Percentiles rank a stretch among this genome's conserved stretches.
phyloP scores from a whole-genome alignment of 2,888 invertebrate genomes.

The Mellilla xanthometata region DNA sequence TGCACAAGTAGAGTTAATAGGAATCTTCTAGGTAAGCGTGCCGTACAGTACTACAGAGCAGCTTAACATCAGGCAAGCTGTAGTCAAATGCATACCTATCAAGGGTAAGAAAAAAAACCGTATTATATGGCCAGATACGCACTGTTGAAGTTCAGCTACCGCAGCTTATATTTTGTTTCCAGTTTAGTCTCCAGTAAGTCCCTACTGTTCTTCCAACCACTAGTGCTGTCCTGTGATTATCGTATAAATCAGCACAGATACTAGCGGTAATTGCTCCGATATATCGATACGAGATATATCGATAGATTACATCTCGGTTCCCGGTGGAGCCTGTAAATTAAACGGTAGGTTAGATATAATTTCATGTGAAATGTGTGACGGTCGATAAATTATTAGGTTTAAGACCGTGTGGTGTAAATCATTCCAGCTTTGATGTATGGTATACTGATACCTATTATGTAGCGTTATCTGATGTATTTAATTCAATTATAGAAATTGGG shows the following conservation, averaged over 20 bases:
- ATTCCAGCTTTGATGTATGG: conserved; percentile 26
- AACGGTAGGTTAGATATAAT: conserved; percentile 54
- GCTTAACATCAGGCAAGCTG: no score
- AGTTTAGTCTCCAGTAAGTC: background rate
- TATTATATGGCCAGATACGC: no score
- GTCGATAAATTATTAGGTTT: conserved; percentile 53
- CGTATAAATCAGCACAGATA: conserved; percentile 69
- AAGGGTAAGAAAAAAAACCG: no score
- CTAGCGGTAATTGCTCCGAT: conserved; percentile 62
- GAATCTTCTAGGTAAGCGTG: no score
- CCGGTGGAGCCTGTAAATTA: conserved; percentile 49
- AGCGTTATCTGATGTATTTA: conserved; percentile 6
- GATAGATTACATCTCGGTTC: conserved; percentile 43
- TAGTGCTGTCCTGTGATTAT: conserved; percentile 63
- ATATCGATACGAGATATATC: conserved; percentile 43
- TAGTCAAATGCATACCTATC: no score
- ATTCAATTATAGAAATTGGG: background rate
- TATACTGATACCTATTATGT: conserved; percentile 28
- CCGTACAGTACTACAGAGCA: no score
- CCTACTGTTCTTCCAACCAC: conserved; percentile 18
- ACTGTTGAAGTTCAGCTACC: no score
- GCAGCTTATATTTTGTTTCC: no score
- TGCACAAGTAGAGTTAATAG: no score
- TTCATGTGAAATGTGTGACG: conserved; percentile 62
- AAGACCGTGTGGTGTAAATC: conserved; percentile 46